Conservation (phyloP, 2,888 invertebrate species). For the Brenthis ino region DNA sequence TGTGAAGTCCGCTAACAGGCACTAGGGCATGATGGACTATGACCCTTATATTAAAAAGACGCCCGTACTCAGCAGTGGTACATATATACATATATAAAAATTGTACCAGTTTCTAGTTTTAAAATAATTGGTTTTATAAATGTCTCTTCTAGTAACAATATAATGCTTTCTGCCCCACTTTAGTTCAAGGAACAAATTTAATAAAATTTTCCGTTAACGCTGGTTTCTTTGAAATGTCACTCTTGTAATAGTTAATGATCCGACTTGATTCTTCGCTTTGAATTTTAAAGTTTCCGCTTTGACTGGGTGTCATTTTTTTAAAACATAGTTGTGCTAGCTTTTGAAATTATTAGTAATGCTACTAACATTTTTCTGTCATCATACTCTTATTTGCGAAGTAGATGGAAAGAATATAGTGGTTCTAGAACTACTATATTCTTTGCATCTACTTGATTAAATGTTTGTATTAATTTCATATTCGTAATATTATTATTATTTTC, state of each 20-base stretch:
- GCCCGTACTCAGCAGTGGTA: no score
- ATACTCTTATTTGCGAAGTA: no score
- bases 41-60: no score
- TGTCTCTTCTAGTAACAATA: background rate
- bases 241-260: conserved; percentile 20
- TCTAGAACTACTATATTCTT: no score
- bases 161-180: background rate
- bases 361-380: no score
- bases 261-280: conserved; percentile 6
- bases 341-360: no score
- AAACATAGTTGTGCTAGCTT: background rate
- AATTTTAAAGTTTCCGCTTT: conserved; percentile 11
- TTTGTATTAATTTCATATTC: no score
- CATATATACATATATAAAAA: background rate
- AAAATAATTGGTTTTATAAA: background rate
- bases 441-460: no score
- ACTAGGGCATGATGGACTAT: no score
- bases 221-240: conserved; percentile 13
- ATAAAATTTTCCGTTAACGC: conserved; percentile 18
- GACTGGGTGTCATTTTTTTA: conserved; percentile 3
- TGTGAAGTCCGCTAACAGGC: no score
- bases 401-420: no score
- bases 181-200: conserved; percentile 18
- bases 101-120: background rate
- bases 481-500: no score